phyloP scores from a whole-genome alignment of 2,888 invertebrate species.

The Isotomurus palustris region DNA sequence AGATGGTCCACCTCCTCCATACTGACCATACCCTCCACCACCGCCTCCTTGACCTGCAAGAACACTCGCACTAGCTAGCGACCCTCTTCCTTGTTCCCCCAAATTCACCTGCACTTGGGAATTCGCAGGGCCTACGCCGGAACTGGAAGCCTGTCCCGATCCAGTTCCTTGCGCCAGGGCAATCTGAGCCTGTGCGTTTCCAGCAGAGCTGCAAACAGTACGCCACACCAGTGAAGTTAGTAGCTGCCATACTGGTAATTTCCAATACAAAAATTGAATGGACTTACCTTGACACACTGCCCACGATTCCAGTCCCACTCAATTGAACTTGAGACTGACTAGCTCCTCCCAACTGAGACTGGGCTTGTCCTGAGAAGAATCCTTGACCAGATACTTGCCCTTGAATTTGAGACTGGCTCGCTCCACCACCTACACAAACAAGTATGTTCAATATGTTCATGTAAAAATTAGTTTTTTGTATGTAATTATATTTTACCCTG shows the following conservation, averaged over 20 bases:
- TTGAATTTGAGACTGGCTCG: slow-evolving; percentile 33
- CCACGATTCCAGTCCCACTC: slow-evolving; percentile 28
- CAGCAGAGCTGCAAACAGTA: slow-evolving; percentile 22
- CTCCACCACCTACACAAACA: not conserved
- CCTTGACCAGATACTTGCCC: slow-evolving; percentile 34
- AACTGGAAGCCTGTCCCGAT: slow-evolving; percentile 29
- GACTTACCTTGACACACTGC: slow-evolving; percentile 25
- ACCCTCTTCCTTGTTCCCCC: slow-evolving; percentile 27
- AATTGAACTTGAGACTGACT: slow-evolving; percentile 37
- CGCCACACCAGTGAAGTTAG: not conserved
- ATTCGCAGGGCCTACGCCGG: slow-evolving; percentile 23
- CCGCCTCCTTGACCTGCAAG: slow-evolving; percentile 1
- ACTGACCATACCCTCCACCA: not conserved
- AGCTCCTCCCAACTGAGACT: slow-evolving; percentile 24
- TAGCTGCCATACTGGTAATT: not conserved
- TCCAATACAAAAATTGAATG: not conserved
- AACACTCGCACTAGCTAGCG: slow-evolving; percentile 32
- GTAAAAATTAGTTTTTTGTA: too few relatives aligned
- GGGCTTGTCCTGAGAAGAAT: slow-evolving; percentile 35
- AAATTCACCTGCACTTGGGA: slow-evolving; percentile 33
- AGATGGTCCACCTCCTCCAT: not conserved
- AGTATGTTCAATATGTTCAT: too few relatives aligned
- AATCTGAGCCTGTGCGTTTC: slow-evolving; percentile 31
- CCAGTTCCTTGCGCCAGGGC: slow-evolving; percentile 19
- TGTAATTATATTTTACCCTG: too few relatives aligned